Conservation (phyloP, 2,888 invertebrate genomes). For the Noctua janthina region DNA sequence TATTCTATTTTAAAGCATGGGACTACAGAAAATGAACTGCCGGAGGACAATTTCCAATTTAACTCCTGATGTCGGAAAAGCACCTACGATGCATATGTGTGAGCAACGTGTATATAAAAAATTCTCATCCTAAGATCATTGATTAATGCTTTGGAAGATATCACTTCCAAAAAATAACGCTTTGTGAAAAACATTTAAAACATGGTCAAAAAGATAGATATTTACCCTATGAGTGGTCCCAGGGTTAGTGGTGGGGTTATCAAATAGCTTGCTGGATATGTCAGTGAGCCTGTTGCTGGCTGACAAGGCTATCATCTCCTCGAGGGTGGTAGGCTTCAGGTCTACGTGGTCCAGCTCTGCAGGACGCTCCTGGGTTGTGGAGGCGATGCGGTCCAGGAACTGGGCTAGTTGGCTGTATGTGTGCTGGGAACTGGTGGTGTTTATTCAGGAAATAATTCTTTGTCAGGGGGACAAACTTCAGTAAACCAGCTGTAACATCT, state of each 20-base stretch:
- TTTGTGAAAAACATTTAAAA: neutral
- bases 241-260: constrained; percentile 81
- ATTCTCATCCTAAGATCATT: too few species aligned
- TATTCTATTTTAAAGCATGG: too few species aligned
- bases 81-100: too few species aligned
- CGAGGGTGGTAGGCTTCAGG: constrained; percentile 80
- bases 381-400: constrained; percentile 93
- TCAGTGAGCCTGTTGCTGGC: constrained; percentile 77
- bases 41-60: too few species aligned
- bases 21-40: too few species aligned
- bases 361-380: constrained; percentile 81
- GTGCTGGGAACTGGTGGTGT: constrained; percentile 92
- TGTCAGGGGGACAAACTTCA: neutral
- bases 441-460: constrained; percentile 58
- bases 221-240: constrained; percentile 86
- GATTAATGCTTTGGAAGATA: too few species aligned
- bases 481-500: neutral
- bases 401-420: constrained; percentile 94
- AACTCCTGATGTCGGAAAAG: too few species aligned
- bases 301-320: constrained; percentile 81
- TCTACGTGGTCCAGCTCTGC: constrained; percentile 77
- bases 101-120: too few species aligned
- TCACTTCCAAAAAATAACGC: neutral
- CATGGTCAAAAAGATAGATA: neutral
- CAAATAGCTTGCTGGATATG: constrained; percentile 82